Conservation (phyloP, 2,888 invertebrate species). For the Parochlus steinenii region DNA sequence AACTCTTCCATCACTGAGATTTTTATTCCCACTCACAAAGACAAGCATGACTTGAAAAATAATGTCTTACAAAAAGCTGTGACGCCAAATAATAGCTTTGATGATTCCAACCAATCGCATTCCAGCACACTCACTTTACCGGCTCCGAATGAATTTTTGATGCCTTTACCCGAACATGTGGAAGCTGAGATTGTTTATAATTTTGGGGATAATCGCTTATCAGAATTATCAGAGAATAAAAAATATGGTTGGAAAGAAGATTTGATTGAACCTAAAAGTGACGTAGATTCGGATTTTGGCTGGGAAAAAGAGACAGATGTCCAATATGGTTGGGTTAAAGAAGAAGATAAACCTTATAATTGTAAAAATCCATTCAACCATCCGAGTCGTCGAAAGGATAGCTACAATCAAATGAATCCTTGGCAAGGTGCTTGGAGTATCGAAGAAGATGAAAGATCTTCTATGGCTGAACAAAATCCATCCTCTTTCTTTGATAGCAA, state of each 20-base stretch:
- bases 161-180: conserved; percentile 35
- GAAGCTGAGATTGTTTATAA: conserved; percentile 38
- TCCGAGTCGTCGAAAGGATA: no score
- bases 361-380: no score
- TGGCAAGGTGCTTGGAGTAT: no score
- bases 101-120: conserved; percentile 22
- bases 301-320: no score
- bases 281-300: conserved; percentile 18
- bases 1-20: conserved; percentile 35
- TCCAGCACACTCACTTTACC: conserved; percentile 32
- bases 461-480: no score
- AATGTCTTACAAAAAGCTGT: conserved; percentile 14
- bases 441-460: no score
- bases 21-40: conserved; percentile 35
- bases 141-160: conserved; percentile 13
- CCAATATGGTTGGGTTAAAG: no score
- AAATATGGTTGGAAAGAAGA: not conserved
- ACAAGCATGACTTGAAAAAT: conserved; percentile 22
- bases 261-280: conserved; percentile 19
- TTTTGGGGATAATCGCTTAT: conserved; percentile 20
- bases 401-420: no score
- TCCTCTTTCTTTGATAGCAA: no score
- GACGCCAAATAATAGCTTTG: conserved; percentile 9
- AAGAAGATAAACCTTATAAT: no score
- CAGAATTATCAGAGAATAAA: no score